phyloP scores from a whole-genome alignment of 2,113 vertebrate species.

The Echinops telfairi region DNA sequence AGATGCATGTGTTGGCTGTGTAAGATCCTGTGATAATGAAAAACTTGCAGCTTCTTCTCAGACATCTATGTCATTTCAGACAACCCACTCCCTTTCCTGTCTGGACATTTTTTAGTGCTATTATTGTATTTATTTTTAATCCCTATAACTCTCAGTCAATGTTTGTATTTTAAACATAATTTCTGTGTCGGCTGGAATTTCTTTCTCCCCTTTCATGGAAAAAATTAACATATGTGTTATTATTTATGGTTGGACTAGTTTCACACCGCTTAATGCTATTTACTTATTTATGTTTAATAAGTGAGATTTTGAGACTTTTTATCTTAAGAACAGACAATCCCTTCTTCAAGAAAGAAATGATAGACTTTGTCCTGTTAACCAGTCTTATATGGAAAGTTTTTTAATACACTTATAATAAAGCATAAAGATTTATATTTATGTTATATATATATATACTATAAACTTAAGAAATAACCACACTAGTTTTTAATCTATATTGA shows the following conservation, averaged over 20 bases:
- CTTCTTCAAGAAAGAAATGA: background rate
- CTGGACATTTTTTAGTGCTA: constrained; percentile 61
- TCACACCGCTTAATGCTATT: background rate
- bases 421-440: background rate
- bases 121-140: constrained; percentile 70
- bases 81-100: constrained; percentile 71
- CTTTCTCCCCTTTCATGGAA: constrained; percentile 5
- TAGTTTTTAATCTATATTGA: background rate
- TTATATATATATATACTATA: no score
- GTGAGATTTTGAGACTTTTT: constrained; percentile 5
- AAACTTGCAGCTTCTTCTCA: constrained; percentile 73
- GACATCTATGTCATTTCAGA: constrained; percentile 65
- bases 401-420: background rate
- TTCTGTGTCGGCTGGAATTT: constrained; percentile 57
- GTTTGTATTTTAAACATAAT: constrained; percentile 64
- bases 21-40: constrained; percentile 60
- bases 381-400: background rate
- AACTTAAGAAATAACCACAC: background rate
- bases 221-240: constrained; percentile 46
- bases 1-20: constrained; percentile 65
- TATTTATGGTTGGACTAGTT: background rate
- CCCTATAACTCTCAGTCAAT: constrained; percentile 60
- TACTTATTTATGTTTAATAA: constrained; percentile 7
- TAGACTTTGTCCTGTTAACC: background rate
- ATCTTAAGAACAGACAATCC: background rate